Percentiles rank a stretch among this genome's conserved stretches.
Conservation (phyloP, 64 coral and sea anemone genomes). For the Montipora efflorescens region DNA sequence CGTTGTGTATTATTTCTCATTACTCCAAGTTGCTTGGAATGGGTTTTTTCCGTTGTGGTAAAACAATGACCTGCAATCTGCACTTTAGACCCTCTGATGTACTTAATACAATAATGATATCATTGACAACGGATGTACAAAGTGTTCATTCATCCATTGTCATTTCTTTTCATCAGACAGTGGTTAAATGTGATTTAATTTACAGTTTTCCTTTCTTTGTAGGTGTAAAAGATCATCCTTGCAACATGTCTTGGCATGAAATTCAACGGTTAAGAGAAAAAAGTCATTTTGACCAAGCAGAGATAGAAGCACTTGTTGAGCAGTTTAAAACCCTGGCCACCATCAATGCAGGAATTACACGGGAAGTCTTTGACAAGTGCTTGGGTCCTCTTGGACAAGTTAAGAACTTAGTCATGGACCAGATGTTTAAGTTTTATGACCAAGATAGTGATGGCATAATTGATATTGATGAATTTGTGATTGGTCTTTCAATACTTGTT, state of each 20-base stretch:
- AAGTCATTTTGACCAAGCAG: constrained; percentile 89
- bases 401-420: constrained; percentile 94
- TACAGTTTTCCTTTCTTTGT: neutral
- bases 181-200: too few species aligned
- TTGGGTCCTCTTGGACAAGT: constrained; percentile 91
- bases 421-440: constrained; percentile 99
- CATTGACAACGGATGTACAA: too few species aligned
- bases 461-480: constrained; percentile 91
- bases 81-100: too few species aligned
- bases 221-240: constrained; percentile 90
- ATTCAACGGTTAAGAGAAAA: constrained; percentile 78
- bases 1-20: too few species aligned
- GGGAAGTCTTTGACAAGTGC: constrained; percentile 93
- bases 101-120: too few species aligned
- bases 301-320: constrained; percentile 92
- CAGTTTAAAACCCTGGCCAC: constrained; percentile 95
- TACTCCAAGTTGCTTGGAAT: too few species aligned
- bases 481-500: constrained; percentile 88
- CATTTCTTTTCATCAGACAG: too few species aligned
- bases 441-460: constrained; percentile 87
- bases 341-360: constrained; percentile 80
- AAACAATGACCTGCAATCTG: too few species aligned
- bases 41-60: too few species aligned
- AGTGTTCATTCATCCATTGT: too few species aligned
- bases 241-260: constrained; percentile 81